These are phyloP conservation scores for Hydrotaea diabolus DNA, from an alignment of 2,888 invertebrate species.

Conservation along the genomic window DNA sequence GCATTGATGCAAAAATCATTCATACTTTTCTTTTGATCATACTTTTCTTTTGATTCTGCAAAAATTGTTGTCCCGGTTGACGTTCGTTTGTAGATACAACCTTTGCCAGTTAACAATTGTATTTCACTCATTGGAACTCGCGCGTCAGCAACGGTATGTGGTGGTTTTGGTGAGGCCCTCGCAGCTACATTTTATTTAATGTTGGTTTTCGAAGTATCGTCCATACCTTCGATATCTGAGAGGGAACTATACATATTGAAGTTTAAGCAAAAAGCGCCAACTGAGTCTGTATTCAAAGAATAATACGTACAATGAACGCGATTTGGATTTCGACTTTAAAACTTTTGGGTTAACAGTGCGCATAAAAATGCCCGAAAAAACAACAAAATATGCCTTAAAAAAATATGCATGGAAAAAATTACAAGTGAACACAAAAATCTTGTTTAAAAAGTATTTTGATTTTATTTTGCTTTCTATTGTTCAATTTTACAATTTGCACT, in stretches of 20 bases:
- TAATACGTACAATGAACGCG: background rate
- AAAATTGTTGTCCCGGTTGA: too few species aligned
- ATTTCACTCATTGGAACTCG: background rate
- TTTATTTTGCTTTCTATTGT: too few species aligned
- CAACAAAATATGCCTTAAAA: too few species aligned
- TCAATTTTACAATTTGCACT: too few species aligned
- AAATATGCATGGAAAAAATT: too few species aligned
- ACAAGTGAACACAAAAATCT: too few species aligned
- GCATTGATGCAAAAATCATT: constrained; percentile 1
- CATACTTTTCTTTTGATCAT: background rate
- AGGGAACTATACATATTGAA: background rate
- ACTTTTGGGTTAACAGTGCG: too few species aligned
- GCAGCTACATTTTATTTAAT: background rate
- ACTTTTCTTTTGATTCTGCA: too few species aligned
- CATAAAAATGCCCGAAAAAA: too few species aligned
- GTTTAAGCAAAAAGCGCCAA: background rate
- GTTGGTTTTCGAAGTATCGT: background rate
- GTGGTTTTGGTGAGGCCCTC: background rate
- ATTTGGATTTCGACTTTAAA: background rate
- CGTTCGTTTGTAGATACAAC: too few species aligned
- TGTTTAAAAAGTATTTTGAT: too few species aligned
- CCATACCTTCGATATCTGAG: background rate
- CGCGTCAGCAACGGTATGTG: background rate
- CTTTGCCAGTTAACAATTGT: background rate
- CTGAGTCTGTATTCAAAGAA: background rate